Conservation (phyloP, 37 sponge, comb jelly and placozoan species). For the Dysidea cf. avara region DNA sequence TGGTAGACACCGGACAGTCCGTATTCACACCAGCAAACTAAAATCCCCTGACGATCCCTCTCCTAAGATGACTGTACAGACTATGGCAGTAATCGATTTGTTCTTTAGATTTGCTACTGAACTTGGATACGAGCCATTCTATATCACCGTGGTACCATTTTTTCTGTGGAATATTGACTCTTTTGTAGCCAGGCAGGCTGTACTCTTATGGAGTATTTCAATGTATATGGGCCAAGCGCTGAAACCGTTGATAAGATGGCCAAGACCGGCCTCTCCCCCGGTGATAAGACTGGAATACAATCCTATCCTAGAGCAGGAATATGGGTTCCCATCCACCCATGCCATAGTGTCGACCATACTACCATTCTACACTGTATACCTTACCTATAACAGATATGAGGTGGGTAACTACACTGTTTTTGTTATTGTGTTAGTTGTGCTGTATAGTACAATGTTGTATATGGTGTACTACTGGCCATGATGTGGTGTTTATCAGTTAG, state of each 20-base stretch:
- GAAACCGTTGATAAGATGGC: slow-evolving; percentile 62
- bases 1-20: too few species aligned
- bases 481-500: slow-evolving; percentile 79
- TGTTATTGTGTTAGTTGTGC: background rate
- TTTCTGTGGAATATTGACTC: slow-evolving; percentile 77
- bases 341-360: slow-evolving; percentile 76
- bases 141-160: slow-evolving; percentile 73
- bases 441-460: slow-evolving; percentile 27
- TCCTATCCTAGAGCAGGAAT: slow-evolving; percentile 70
- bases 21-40: background rate
- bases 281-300: slow-evolving; percentile 69
- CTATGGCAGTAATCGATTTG: slow-evolving; percentile 66
- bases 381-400: slow-evolving; percentile 54
- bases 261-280: slow-evolving; percentile 79
- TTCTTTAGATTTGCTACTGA: slow-evolving; percentile 82
- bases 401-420: slow-evolving; percentile 26
- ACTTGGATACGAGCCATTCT: slow-evolving; percentile 89
- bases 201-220: slow-evolving; percentile 69
- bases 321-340: slow-evolving; percentile 95
- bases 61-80: slow-evolving; percentile 34
- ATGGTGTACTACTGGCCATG: slow-evolving; percentile 28
- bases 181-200: slow-evolving; percentile 34
- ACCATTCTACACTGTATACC: slow-evolving; percentile 68
- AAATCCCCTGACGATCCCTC: background rate
- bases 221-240: slow-evolving; percentile 93